phyloP scores from a whole-genome alignment of 2,888 invertebrate species.

The Tiliacea citrago region DNA sequence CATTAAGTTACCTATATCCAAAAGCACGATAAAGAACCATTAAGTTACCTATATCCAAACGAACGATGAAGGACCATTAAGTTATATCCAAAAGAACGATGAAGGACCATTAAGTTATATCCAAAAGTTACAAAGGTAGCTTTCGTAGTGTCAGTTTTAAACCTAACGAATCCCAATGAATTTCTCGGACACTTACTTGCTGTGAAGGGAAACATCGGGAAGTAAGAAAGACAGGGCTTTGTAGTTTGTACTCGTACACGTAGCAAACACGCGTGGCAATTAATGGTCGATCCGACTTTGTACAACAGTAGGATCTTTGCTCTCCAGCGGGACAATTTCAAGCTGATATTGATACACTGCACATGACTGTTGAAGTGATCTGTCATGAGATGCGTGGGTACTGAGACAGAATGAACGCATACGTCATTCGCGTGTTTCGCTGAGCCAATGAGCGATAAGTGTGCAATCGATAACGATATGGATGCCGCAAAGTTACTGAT shows the following conservation, averaged over 20 bases:
- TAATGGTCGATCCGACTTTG: no score
- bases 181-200: not conserved
- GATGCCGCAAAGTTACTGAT: no score
- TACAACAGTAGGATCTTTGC: not conserved
- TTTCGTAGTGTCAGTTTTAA: not conserved
- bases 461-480: no score
- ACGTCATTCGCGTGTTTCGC: not conserved
- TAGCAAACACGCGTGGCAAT: no score
- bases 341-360: not conserved
- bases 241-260: no score
- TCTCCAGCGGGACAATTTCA: not conserved
- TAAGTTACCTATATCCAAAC: not conserved
- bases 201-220: not conserved
- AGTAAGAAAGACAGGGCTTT: not conserved
- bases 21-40: not conserved
- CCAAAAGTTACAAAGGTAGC: not conserved
- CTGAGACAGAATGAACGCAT: not conserved
- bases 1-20: not conserved
- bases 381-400: not conserved
- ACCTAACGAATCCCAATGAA: not conserved
- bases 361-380: not conserved
- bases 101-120: not conserved
- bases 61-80: not conserved
- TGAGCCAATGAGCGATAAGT: no score
- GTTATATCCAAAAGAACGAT: not conserved